Base-by-base conservation (phyloP, 2,888 invertebrate species). In the Dicroscelio sp. region DNA sequence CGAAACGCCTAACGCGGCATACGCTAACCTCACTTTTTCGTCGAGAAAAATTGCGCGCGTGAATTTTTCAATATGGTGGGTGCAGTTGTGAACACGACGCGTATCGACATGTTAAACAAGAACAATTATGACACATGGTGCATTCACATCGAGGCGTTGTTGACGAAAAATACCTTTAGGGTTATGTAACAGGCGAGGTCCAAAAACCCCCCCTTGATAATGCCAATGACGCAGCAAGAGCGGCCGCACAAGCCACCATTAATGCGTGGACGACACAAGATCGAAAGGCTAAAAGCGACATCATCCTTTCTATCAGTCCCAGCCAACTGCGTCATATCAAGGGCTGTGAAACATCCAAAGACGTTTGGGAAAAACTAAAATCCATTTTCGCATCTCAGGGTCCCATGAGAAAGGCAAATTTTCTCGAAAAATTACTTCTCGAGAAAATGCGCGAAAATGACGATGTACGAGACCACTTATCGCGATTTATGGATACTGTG, bases 341-440 rank as follows among this genome's bases (percentile, higher is more conserved):
- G 30, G 30, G 52, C 20, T 71, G 52, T 31, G 38, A 17, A 12
- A 71, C 71, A 10, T 71, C 52, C 2, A 71, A n/a, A 71, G 71
- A 71, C 20, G 71, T 71, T 38, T 71, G 71, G 71, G 48, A 71
- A 1, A 52, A 71, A 30, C 30, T 52, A 17, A 52, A 82, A 33
- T 27, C 35, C 12, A 30, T 71, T 20, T 71, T 10, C 25, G 48
- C 48, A 4, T 71, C 71, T 30, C 71, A 71, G 31, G 71, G 48
- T 27, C 48, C 71, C 27, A 52, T 71, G 71, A 0, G 48, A 30
- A 71, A 71, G 31, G 71, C 90, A 2, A 85, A 83, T 5, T 52
- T 92, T 31, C 69, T 88, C 30, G 90, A 92, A 27, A 83, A 79
- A 17, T 67, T 92, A 10, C 80, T 86, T 2, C 63, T 82, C 1